Base-by-base conservation (phyloP, 2,888 invertebrate species). In the Entomobrya proxima region DNA sequence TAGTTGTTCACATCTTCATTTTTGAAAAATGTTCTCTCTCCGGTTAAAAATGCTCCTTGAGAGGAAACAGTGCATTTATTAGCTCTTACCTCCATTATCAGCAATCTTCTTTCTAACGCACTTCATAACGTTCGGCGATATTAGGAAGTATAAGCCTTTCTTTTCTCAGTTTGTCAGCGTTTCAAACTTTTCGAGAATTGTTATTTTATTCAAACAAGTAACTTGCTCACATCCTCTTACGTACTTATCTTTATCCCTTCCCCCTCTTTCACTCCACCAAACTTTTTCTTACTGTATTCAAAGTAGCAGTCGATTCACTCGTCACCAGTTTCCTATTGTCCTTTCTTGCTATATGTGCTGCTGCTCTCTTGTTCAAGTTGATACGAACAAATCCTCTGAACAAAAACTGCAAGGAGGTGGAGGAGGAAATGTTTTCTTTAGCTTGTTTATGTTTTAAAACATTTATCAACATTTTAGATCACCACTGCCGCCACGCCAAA, bases 391-490 rank as follows among this genome's bases (percentile, higher is more conserved):
- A 69, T 44, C 27, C 3, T 32, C 37, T 21, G 9, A 74, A 74
- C 52, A 52, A 52, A 35, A 37, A 52, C 9, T 3, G 13, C 11
- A 50, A 47, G 72, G 44, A 55, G 75, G 44, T 72, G 58, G 35
- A 78, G 55, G 64, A 79, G 81, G 81, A 81, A 81, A 74, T 75
- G 74, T 61, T 82, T 83, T 76, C 76, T 76, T 82, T 83, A 44
- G 50, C 40, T 82, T 64, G 74, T 47, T 44, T 67, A 67, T 44
- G 32, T 74, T 75, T 52, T 30, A 44, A 67, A 76, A 27, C 64
- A 76, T 58, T 83, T 83, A 83, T 83, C 83, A 83, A 40, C 69
- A 64, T 76, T 82, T 83, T 58, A 55, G 74, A 83, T 83, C 76
- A 83, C 67, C 30, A 61, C 47, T 58, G 37, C 61, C 13, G 24